Evolutionary conservation across 2,888 invertebrate genomes (phyloP).

Genomic region (Cataglyphis rosenhaueri): DNA sequence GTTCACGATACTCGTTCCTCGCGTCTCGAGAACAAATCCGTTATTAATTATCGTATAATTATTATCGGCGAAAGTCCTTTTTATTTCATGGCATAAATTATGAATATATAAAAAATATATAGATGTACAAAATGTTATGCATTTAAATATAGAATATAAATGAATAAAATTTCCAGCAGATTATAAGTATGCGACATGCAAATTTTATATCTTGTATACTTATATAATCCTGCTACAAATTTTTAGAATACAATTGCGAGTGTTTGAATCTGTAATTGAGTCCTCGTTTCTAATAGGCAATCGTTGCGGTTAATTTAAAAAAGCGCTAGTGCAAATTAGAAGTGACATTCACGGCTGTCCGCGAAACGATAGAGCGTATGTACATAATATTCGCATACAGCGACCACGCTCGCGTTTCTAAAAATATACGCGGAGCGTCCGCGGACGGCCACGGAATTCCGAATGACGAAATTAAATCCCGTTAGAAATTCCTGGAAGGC

Average conservation of each 20-base stretch:
- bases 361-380: constrained; percentile 15
- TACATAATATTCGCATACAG: neutral
- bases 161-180: too few relatives aligned
- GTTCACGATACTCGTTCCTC: neutral
- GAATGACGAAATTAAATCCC: constrained; percentile 76
- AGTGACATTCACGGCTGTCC: neutral
- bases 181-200: too few relatives aligned
- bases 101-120: too few relatives aligned
- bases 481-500: constrained; percentile 73
- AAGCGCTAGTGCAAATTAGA: constrained; percentile 1
- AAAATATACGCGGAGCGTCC: constrained; percentile 67
- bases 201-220: neutral
- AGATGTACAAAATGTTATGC: too few relatives aligned
- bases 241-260: neutral
- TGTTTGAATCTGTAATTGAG: neutral
- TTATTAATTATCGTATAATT: neutral
- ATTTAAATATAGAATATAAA: too few relatives aligned
- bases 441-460: constrained; percentile 69
- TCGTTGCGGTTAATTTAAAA: neutral
- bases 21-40: neutral
- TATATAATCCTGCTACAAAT: neutral
- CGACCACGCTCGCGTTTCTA: constrained; percentile 60
- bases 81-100: too few relatives aligned
- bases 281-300: neutral
- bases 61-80: neutral